Conservation (phyloP, 2,113 vertebrate genomes). For the Sylvietta virens region DNA sequence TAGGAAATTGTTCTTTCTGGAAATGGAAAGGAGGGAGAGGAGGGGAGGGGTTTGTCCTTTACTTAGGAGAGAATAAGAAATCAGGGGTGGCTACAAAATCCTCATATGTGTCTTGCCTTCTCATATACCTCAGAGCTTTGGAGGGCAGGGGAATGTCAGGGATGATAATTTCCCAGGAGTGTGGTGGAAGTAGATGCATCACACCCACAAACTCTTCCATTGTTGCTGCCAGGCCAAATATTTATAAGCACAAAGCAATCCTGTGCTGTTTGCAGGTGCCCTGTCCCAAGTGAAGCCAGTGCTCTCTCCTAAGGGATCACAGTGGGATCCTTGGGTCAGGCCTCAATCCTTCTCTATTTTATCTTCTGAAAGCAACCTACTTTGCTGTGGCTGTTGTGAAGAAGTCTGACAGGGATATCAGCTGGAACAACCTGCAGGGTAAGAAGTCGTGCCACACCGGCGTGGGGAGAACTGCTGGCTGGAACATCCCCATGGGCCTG, state of each 20-base stretch:
- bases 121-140: not conserved
- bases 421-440: constrained; percentile 75
- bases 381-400: constrained; percentile 84
- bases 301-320: not conserved
- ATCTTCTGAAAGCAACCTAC: constrained; percentile 56
- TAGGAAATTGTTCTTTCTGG: not conserved
- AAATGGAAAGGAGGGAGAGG: not conserved
- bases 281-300: not conserved
- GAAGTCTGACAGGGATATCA: constrained; percentile 56
- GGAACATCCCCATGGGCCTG: constrained; percentile 83
- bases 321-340: not conserved
- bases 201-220: not conserved
- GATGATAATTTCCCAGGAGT: not conserved
- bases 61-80: not conserved
- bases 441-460: constrained; percentile 86
- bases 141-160: not conserved
- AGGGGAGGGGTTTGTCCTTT: not conserved
- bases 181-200: not conserved
- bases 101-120: not conserved
- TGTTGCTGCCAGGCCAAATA: not conserved
- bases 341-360: not conserved
- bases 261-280: not conserved
- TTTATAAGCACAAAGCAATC: not conserved
- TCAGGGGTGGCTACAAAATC: not conserved
- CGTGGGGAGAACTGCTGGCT: constrained; percentile 82